Conservation (phyloP, 2,113 vertebrate genomes). For the Aphelocoma coerulescens region DNA sequence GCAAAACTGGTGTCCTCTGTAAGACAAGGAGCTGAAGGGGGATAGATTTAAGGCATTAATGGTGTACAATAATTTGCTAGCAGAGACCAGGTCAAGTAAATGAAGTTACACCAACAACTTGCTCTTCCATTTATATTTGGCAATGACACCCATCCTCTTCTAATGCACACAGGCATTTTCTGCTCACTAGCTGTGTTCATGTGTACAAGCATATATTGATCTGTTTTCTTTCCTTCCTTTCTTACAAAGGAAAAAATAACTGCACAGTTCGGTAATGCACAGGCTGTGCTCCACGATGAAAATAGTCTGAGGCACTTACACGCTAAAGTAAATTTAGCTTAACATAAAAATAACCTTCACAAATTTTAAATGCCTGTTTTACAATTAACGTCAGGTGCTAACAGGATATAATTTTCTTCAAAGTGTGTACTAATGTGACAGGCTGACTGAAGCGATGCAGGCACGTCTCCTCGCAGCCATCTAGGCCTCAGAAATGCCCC, state of each 20-base stretch:
- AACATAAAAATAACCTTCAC: background rate
- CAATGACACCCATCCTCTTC: background rate
- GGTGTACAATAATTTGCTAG: background rate
- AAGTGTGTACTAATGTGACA: background rate
- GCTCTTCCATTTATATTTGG: background rate
- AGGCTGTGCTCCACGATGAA: background rate
- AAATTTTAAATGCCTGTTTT: background rate
- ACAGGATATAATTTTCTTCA: background rate
- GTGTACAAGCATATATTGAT: background rate
- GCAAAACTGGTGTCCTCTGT: background rate
- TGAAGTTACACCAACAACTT: background rate
- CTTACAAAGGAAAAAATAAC: conserved; percentile 10
- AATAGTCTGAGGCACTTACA: background rate
- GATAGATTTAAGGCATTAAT: background rate
- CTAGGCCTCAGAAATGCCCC: background rate
- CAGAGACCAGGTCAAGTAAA: background rate
- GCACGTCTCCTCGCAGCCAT: background rate
- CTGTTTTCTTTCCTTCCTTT: background rate
- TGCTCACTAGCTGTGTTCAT: background rate
- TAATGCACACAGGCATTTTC: background rate
- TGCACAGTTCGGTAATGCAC: background rate
- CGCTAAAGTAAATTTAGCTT: background rate
- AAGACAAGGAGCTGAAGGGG: background rate
- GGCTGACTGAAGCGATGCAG: background rate
- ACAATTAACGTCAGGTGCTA: background rate